phyloP scores from a whole-genome alignment of 2,113 vertebrate species.

The Alouatta palliata region DNA sequence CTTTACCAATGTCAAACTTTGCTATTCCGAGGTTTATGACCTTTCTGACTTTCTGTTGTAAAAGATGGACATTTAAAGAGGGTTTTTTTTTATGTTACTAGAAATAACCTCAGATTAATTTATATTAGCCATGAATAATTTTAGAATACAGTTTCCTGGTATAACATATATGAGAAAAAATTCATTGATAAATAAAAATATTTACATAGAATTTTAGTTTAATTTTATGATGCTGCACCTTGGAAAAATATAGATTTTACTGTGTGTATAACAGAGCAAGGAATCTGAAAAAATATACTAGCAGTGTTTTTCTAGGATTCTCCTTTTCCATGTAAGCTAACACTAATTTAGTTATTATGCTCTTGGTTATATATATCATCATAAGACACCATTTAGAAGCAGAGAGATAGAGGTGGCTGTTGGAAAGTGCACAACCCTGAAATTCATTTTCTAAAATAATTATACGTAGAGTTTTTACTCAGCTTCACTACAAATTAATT shows the following conservation, averaged over 20 bases:
- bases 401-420: not conserved
- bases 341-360: not conserved
- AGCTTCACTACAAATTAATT: not conserved
- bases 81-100: not conserved
- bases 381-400: not conserved
- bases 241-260: not conserved
- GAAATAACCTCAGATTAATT: not conserved
- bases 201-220: not conserved
- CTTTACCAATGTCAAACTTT: not conserved
- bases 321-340: not conserved
- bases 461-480: not conserved
- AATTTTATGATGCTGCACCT: not conserved
- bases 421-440: not conserved
- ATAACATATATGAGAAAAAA: not conserved
- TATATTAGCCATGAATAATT: not conserved
- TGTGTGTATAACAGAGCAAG: not conserved
- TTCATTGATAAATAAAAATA: not conserved
- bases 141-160: not conserved
- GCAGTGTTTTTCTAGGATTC: not conserved
- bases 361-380: not conserved
- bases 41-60: not conserved
- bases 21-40: not conserved
- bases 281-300: not conserved
- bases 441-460: not conserved
- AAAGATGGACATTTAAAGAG: not conserved